A percentile compares a stretch with the other conserved stretches of the same genome.
Conservation (phyloP, 2,113 vertebrate species). For the Brachirus orientalis region DNA sequence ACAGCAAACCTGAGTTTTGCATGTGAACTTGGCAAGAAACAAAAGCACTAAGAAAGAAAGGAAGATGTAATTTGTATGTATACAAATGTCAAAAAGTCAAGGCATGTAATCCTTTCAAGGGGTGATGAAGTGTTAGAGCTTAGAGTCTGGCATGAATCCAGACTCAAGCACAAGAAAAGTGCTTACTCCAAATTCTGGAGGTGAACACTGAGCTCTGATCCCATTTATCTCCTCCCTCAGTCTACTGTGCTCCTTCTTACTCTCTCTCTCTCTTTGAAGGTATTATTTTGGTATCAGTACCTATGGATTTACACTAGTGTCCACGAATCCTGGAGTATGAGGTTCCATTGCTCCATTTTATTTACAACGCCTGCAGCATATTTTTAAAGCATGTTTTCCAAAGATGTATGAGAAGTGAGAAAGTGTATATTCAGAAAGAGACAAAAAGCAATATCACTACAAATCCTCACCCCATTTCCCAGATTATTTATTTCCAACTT, state of each 20-base stretch:
- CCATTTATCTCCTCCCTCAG: slow-evolving; percentile 36
- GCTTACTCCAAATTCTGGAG: slow-evolving; percentile 78
- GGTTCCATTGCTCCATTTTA: slow-evolving; percentile 47
- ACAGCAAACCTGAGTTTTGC: slow-evolving; percentile 7
- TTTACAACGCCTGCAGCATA: slow-evolving; percentile 27
- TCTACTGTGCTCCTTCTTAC: slow-evolving; percentile 10
- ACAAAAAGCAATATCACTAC: slow-evolving; percentile 1
- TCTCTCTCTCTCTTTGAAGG: slow-evolving; percentile 29
- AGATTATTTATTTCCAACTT: slow-evolving; percentile 6
- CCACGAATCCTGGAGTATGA: slow-evolving; percentile 35
- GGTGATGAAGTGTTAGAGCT: slow-evolving; percentile 80
- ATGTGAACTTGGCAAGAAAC: slow-evolving; percentile 34
- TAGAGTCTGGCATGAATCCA: slow-evolving; percentile 77
- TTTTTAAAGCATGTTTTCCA: slow-evolving; percentile 37
- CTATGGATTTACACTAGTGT: slow-evolving; percentile 58
- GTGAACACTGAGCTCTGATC: slow-evolving; percentile 58
- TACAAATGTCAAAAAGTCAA: slow-evolving; percentile 85
- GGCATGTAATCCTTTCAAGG: slow-evolving; percentile 82
- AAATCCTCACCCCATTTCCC: slow-evolving; percentile 8
- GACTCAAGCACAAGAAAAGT: slow-evolving; percentile 74
- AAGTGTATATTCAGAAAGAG: neutral
- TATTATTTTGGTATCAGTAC: slow-evolving; percentile 60
- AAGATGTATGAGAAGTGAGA: slow-evolving; percentile 2
- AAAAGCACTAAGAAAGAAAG: slow-evolving; percentile 69
- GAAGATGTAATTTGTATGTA: slow-evolving; percentile 78